Conservation (phyloP, 2,888 invertebrate species). For the Machimus rusticus region DNA sequence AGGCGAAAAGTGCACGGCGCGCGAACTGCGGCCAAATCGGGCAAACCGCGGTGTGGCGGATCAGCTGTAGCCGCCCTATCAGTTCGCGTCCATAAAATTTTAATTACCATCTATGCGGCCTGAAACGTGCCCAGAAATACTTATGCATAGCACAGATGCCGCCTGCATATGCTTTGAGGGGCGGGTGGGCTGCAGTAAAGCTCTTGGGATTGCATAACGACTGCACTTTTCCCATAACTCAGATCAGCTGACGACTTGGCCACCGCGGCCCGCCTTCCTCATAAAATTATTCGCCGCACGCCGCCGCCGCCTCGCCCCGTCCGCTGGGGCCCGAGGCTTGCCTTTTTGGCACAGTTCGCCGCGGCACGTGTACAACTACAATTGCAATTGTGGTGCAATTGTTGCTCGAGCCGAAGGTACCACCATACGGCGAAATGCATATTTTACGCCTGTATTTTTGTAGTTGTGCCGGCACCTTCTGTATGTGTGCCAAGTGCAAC, state of each 20-base stretch:
- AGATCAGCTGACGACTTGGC: conserved; percentile 1
- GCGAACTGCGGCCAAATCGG: not conserved
- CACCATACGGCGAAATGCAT: too few relatives aligned
- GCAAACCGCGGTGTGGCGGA: not conserved
- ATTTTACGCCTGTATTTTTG: not conserved
- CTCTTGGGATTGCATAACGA: not conserved
- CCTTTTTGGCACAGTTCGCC: not conserved
- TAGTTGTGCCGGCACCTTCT: not conserved
- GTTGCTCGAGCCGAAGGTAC: not conserved
- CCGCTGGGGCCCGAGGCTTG: not conserved
- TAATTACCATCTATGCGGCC: conserved; percentile 4
- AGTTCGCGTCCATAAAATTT: not conserved
- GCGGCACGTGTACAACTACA: conserved; percentile 2
- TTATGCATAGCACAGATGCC: not conserved
- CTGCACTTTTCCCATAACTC: not conserved
- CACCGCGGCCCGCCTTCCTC: not conserved
- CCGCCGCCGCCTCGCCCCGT: not conserved
- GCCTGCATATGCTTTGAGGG: not conserved
- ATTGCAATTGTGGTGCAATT: not conserved
- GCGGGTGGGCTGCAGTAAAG: not conserved
- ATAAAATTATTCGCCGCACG: not conserved
- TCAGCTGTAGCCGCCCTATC: not conserved
- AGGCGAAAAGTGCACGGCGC: not conserved
- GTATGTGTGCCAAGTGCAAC: not conserved
- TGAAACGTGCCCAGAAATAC: not conserved